These are phyloP conservation scores for Cepaea hortensis DNA, from an alignment of 2,888 invertebrate genomes.

Conservation along the genomic window DNA sequence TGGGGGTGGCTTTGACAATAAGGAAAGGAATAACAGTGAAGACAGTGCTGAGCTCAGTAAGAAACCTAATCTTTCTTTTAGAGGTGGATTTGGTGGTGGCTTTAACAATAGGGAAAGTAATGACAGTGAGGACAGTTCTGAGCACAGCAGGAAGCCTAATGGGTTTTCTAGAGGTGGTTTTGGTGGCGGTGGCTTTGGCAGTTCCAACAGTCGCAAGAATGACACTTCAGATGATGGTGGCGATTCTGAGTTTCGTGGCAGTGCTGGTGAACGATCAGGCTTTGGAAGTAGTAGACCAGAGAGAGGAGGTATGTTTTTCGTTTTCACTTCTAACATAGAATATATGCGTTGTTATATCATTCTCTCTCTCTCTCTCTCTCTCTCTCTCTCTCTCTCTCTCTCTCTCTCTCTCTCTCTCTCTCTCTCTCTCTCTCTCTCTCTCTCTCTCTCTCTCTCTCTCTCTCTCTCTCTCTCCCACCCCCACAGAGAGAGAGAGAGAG, in stretches of 20 bases:
- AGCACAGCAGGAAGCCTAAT: not conserved
- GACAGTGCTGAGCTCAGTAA: not conserved
- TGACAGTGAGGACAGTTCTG: not conserved
- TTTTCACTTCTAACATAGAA: not conserved
- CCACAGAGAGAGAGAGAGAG: no score
- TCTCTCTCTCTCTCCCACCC: no score
- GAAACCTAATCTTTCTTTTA: no score
- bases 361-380: not conserved
- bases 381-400: not conserved
- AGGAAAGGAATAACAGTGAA: not conserved
- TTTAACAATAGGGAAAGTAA: not conserved
- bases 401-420: no score
- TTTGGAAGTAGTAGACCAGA: conserved; percentile 8
- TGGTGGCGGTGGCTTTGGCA: not conserved
- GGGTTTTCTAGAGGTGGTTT: not conserved
- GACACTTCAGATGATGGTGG: not conserved
- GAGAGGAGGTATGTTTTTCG: conserved; percentile 13
- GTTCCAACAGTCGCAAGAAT: not conserved
- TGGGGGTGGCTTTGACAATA: not conserved
- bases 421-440: no score
- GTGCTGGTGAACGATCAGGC: not conserved
- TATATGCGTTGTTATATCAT: not conserved
- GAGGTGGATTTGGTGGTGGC: not conserved
- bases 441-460: no score
- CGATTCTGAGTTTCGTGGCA: conserved; percentile 7